phyloP scores from a whole-genome alignment of 2,888 invertebrate species.

The Drosophila nr. perissopoda region DNA sequence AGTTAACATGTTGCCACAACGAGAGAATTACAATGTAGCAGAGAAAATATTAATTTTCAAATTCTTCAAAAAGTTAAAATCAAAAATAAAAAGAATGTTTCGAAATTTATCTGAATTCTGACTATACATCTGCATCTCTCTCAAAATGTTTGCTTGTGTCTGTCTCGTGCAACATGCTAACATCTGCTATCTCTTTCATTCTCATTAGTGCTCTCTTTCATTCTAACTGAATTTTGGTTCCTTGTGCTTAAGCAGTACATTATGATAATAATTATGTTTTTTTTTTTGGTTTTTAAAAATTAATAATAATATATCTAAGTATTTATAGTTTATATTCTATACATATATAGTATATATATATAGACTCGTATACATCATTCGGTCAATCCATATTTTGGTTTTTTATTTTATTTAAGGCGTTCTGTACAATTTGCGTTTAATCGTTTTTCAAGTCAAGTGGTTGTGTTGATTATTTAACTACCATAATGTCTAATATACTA shows the following conservation, averaged over 20 bases:
- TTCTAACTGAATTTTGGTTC: constrained; percentile 66
- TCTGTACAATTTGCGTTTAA: constrained; percentile 80
- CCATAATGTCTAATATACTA: constrained; percentile 67
- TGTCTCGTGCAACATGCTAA: constrained; percentile 26
- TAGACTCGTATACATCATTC: constrained; percentile 79
- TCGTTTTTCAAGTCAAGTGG: constrained; percentile 73
- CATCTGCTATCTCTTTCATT: constrained; percentile 17
- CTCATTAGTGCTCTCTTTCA: constrained; percentile 21
- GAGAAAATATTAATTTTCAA: not conserved
- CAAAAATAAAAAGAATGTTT: not conserved
- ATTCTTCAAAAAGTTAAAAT: constrained; percentile 2
- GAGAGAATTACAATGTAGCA: constrained; percentile 3
- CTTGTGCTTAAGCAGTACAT: constrained; percentile 67
- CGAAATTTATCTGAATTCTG: not conserved
- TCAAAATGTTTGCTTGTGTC: not conserved
- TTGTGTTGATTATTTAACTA: constrained; percentile 77
- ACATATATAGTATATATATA: constrained; percentile 61
- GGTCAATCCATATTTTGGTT: constrained; percentile 56
- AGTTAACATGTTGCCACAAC: constrained; percentile 32
- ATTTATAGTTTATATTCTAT: constrained; percentile 66
- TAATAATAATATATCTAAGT: constrained; percentile 71
- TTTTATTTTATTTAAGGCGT: constrained; percentile 73
- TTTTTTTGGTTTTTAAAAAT: constrained; percentile 56
- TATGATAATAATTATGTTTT: constrained; percentile 31
- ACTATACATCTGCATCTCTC: not conserved